Percentiles rank a stretch among this genome's conserved stretches.
Conservation (phyloP, 1,140 invertebrate genomes). For the Bradysia coprophila region DNA sequence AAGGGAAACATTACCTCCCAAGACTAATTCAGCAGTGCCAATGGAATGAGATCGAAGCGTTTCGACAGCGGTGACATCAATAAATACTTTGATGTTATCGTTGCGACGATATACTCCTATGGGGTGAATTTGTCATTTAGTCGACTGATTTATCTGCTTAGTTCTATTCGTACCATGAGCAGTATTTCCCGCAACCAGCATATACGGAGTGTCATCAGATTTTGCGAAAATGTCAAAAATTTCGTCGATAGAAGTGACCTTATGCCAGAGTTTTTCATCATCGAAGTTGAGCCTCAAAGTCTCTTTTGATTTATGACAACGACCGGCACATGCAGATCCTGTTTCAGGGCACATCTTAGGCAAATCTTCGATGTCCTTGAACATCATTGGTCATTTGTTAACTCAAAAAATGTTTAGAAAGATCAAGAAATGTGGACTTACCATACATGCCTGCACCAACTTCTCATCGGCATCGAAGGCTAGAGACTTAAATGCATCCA, state of each 20-base stretch:
- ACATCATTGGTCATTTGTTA: not conserved
- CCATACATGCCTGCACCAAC: constrained; percentile 3
- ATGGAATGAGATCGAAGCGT: constrained; percentile 28
- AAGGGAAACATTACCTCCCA: constrained; percentile 34
- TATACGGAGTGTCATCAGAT: constrained; percentile 16
- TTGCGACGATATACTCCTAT: constrained; percentile 36
- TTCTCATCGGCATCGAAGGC: constrained; percentile 27
- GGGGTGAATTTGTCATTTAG: not conserved
- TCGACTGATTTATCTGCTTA: constrained; percentile 22
- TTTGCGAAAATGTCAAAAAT: constrained; percentile 5
- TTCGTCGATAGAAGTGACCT: constrained; percentile 4
- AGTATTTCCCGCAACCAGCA: constrained; percentile 37
- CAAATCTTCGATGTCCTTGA: not conserved
- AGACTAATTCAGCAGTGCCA: constrained; percentile 23
- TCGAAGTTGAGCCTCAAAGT: not conserved
- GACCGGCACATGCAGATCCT: not conserved
- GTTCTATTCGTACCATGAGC: constrained; percentile 27
- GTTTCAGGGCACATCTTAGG: constrained; percentile 10
- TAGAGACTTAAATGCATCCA: no score
- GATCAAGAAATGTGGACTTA: not conserved
- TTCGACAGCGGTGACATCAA: constrained; percentile 38
- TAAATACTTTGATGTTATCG: constrained; percentile 28
- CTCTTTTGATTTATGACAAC: no score
- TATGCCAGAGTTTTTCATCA: not conserved
- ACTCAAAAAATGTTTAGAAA: not conserved